Percentiles rank a stretch among this genome's conserved stretches.
phyloP scores from a whole-genome alignment of 2,797 vertebrate genomes.

The Leptatherina wallacei region DNA sequence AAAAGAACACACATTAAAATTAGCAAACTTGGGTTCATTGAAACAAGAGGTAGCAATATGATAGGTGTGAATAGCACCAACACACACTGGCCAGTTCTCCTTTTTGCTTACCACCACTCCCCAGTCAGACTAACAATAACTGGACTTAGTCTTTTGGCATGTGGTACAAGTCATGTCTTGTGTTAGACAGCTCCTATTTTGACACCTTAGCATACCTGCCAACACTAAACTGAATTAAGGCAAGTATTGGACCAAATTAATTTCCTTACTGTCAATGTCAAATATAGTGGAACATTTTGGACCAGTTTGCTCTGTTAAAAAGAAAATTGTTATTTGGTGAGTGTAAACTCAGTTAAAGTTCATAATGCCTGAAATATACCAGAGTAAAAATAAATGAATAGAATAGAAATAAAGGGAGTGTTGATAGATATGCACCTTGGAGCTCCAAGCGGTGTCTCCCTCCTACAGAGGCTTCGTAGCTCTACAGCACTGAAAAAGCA shows the following conservation, averaged over 20 bases:
- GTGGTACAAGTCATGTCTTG: constrained; percentile 68
- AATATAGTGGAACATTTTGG: constrained; percentile 7
- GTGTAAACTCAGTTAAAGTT: constrained; percentile 12
- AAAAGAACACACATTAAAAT: neutral
- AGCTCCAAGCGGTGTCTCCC: constrained; percentile 53
- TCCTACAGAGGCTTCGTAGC: constrained; percentile 58
- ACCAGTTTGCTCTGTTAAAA: constrained; percentile 6
- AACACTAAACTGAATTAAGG: constrained; percentile 53
- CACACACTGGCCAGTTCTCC: constrained; percentile 64
- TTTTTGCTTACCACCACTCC: constrained; percentile 44
- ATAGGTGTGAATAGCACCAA: constrained; percentile 44
- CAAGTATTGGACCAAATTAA: constrained; percentile 32
- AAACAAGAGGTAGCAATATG: constrained; percentile 12
- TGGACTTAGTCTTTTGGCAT: constrained; percentile 70
- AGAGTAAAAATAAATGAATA: neutral
- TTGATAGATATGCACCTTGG: constrained; percentile 75
- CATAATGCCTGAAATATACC: constrained; percentile 2
- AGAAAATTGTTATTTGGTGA: neutral
- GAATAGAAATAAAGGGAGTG: constrained; percentile 39
- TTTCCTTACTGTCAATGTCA: constrained; percentile 7
- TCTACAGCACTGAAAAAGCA: constrained; percentile 62
- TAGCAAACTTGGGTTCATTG: neutral
- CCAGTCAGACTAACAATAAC: constrained; percentile 60
- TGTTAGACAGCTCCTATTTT: constrained; percentile 68
- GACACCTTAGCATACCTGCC: constrained; percentile 72